phyloP scores from a whole-genome alignment of 2,113 vertebrate species.

The Genyomyrus donnyi region DNA sequence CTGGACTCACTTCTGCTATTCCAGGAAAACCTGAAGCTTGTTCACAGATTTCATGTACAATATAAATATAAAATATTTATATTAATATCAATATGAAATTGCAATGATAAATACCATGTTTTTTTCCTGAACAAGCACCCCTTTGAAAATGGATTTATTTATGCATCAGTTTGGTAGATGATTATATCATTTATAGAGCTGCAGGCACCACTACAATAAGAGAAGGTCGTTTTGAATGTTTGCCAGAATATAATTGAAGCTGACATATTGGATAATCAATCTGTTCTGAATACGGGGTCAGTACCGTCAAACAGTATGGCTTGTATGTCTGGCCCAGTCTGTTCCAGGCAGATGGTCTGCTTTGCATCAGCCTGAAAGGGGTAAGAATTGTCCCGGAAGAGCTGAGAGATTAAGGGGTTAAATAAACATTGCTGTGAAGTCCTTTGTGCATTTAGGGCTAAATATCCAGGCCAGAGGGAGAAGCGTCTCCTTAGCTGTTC shows the following conservation, averaged over 20 bases:
- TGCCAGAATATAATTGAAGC: not conserved
- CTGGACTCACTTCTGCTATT: not conserved
- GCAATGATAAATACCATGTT: not conserved
- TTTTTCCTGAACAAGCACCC: not conserved
- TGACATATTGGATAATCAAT: not conserved
- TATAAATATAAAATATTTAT: not conserved
- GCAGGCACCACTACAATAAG: not conserved
- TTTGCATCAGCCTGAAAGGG: not conserved
- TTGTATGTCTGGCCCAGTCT: not conserved
- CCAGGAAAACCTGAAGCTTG: not conserved
- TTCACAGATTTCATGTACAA: not conserved
- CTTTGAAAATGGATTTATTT: not conserved
- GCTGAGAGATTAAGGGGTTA: not conserved
- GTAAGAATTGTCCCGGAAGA: not conserved
- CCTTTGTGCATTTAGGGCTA: not conserved
- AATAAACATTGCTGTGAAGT: not conserved
- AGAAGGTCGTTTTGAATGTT: not conserved
- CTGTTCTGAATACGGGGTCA: not conserved
- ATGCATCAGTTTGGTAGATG: not conserved
- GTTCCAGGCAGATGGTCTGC: not conserved
- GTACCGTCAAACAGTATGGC: not conserved
- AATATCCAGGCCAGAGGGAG: not conserved
- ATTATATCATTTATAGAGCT: not conserved
- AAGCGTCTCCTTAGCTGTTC: not conserved
- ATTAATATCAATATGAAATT: not conserved